These are phyloP conservation scores for Andrena fulva DNA, from an alignment of 2,888 invertebrate genomes.

Conservation along the genomic window DNA sequence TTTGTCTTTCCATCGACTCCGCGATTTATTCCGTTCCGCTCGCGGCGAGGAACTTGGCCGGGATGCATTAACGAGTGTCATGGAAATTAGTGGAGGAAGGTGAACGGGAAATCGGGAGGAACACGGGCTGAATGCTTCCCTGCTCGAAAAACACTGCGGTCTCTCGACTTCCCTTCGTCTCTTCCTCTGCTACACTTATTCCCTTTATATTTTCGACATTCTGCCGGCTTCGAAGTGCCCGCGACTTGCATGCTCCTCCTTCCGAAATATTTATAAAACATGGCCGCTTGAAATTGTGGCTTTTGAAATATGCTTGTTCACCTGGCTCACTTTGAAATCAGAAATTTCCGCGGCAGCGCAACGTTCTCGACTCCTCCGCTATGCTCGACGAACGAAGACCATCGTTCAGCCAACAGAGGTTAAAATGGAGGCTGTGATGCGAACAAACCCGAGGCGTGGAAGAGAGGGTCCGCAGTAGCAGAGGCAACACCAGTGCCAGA, in stretches of 20 bases:
- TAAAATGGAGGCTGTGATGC: constrained; percentile 77
- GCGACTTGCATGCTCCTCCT: too few relatives aligned
- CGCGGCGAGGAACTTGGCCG: constrained; percentile 52
- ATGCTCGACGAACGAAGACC: constrained; percentile 33
- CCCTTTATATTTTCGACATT: not conserved
- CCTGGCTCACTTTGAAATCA: not conserved
- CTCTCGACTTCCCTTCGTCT: not conserved
- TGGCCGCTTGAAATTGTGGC: too few relatives aligned
- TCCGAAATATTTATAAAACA: too few relatives aligned
- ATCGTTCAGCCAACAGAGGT: constrained; percentile 69
- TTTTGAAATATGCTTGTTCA: not conserved
- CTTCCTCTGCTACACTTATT: not conserved
- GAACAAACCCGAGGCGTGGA: constrained; percentile 71
- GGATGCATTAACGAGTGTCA: constrained; percentile 67
- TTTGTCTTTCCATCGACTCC: constrained; percentile 35
- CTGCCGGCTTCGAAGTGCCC: too few relatives aligned
- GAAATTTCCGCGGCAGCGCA: not conserved
- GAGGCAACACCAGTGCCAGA: constrained; percentile 56
- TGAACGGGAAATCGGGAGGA: constrained; percentile 32
- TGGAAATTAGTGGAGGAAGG: constrained; percentile 50
- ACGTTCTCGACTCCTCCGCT: not conserved
- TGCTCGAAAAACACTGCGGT: not conserved
- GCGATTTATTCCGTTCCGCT: constrained; percentile 52
- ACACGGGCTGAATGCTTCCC: not conserved
- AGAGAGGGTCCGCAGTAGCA: constrained; percentile 61